Base-by-base conservation (phyloP, 2,113 vertebrate species). In the Forbesichthys agassizii region DNA sequence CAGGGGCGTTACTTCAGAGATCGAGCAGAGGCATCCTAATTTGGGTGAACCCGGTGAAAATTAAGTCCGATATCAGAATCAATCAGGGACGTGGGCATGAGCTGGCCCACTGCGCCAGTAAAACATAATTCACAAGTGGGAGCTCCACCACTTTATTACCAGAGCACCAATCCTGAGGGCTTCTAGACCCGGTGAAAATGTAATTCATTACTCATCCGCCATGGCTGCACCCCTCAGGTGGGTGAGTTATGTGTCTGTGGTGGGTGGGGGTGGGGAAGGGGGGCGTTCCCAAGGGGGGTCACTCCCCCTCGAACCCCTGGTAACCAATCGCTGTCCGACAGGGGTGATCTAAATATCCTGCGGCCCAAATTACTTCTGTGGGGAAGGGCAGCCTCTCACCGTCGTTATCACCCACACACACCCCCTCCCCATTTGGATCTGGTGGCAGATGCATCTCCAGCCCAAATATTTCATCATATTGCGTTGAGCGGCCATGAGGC, bases 361-460 rank as follows among this genome's bases (percentile, higher is more conserved):
- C 75, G 78, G 83, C 85, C 88, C 87, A 92, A 91, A 94, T 92
- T 92, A 90, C 89, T 92, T 91, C 86, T 87, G 86, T 84, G 84
- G 80, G 80, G 88, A 81, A 82, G 84, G 89, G 84, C 83, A 87
- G 78, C 72, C 83, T 85, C 90, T 72, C 77, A 90, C 94, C 92
- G 93, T 93, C 90, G 86, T 90, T 91, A 90, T 92, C 93, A 90
- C 91, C 89, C 52, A 85, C 93, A 92, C 91, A 88, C 88, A 92
- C 33, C 85, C 82, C 90, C 83, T 42, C 36, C 36, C 36, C 36
- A 7, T 6, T 42, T 76, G 82, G 87, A 92, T 89, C 83, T 90
- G 91, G 92, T 91, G 93, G 91, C 90, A 92, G 88, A 94, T 94
- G 93, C 90, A 93, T 94, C 92, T 88, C 69, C 64, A 74, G 88